Evolutionary conservation across 2,113 vertebrate species (phyloP).

Genomic region (Sterna hirundo): DNA sequence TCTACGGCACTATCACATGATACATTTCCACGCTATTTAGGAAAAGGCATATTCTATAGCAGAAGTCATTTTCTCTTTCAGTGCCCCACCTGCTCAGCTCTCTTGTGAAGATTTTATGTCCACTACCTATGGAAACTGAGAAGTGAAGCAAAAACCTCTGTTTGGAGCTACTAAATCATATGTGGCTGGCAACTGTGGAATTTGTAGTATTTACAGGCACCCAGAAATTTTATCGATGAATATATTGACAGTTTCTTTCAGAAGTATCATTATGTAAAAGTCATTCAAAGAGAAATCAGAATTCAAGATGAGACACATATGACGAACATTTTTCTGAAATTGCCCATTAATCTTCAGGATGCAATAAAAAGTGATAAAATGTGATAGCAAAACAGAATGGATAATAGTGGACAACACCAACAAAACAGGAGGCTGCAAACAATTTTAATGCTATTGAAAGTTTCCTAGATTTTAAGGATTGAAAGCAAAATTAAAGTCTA

Average conservation of each 20-base stretch:
- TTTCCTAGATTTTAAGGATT: background rate
- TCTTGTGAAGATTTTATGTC: background rate
- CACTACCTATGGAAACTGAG: background rate
- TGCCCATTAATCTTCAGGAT: background rate
- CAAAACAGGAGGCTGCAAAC: background rate
- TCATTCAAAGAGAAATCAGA: slow-evolving; percentile 9
- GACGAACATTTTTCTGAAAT: background rate
- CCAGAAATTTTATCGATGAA: background rate
- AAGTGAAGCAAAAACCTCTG: background rate
- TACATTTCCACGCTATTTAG: background rate
- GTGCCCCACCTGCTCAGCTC: background rate
- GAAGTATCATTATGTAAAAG: background rate
- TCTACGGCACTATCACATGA: background rate
- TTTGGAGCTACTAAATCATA: background rate
- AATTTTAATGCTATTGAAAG: background rate
- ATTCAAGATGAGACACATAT: background rate
- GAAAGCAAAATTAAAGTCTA: background rate
- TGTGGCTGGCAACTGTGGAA: background rate
- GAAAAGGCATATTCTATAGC: background rate
- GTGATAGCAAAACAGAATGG: background rate
- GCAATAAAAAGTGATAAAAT: background rate
- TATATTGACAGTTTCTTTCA: background rate
- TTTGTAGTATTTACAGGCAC: background rate
- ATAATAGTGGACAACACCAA: background rate
- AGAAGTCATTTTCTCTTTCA: background rate